Evolutionary conservation across 2,113 vertebrate genomes (phyloP), one percentile per base, ranked within the genome.

Genomic region (Gasterosteus nipponicus): DNA sequence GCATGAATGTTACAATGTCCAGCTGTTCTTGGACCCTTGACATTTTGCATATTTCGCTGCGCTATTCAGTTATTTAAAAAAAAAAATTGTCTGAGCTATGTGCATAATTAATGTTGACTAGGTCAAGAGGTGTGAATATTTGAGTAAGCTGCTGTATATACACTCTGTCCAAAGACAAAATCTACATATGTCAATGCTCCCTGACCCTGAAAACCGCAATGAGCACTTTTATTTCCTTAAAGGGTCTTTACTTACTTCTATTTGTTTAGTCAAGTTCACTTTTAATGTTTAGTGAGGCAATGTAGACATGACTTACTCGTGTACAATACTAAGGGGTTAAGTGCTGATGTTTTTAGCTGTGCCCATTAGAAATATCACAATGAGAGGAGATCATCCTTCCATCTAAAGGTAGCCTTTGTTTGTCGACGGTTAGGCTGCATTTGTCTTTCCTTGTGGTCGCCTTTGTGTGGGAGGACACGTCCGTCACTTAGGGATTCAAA

Each of bases 101-200:
- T 62, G 78, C 53, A 46, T 60, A 70, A 35, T n/a, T 76, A 75
- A 63, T 74, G 2, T 74, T 42, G 58, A 81, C 78, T 70, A 81
- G 77, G 82, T 85, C 77, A 83, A 57, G 16, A 81, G 85, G 82
- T 76, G 69, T 64, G 39, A 83, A 39, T 78, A 42, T 41, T 78
- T 59, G 12, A 67, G 59, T 39, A 18, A 61, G 70, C 62, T 0
- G 16, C 46, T 74, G 12, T 19, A 61, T 64, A 69, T 53, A 46
- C 19, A 42, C 35, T 77, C 64, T 59, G 39, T 53, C 35, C 65
- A 47, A 72, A 51, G 65, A 44, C 7, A 19, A 73, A 61, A 41
- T 69, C 26, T 54, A 54, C 42, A 65, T 82, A 39, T 76, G 67
- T 64, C 54, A 0, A 16, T 44, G 69, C 51, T 38, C 69, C 49